These are phyloP conservation scores for Macrosteles quadrilineatus DNA, from an alignment of 1,140 invertebrate genomes.

Conservation along the genomic window DNA sequence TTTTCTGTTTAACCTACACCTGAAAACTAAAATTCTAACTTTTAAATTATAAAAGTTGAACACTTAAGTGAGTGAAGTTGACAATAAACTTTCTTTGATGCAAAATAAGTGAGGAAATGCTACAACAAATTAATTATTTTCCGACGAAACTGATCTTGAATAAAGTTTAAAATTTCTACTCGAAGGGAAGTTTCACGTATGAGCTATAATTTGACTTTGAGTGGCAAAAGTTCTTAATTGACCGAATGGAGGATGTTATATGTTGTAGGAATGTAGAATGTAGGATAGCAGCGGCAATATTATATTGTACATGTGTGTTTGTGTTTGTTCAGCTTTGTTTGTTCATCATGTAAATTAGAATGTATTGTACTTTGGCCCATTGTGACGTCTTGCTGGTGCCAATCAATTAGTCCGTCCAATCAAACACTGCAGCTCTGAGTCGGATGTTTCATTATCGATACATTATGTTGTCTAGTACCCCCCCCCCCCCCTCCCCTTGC, in stretches of 20 bases:
- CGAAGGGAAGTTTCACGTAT: too few species aligned
- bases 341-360: constrained; percentile 27
- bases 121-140: too few species aligned
- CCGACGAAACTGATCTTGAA: too few species aligned
- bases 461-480: constrained; percentile 21
- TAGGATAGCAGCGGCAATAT: constrained; percentile 9
- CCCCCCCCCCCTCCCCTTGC: too few species aligned
- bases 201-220: not conserved
- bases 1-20: too few species aligned
- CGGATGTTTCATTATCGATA: constrained; percentile 25
- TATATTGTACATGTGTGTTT: constrained; percentile 20
- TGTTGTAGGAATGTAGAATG: not conserved
- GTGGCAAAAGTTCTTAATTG: constrained; percentile 17
- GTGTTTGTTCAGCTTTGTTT: constrained; percentile 3
- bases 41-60: too few species aligned
- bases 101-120: too few species aligned
- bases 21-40: too few species aligned
- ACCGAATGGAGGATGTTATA: not conserved
- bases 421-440: constrained; percentile 18
- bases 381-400: constrained; percentile 21
- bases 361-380: constrained; percentile 24
- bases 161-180: too few species aligned
- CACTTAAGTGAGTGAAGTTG: too few species aligned
- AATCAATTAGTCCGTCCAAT: constrained; percentile 24
- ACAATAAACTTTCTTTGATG: too few species aligned